Base-by-base conservation (phyloP, 2,888 invertebrate genomes). In the Rhogogaster chlorosoma region DNA sequence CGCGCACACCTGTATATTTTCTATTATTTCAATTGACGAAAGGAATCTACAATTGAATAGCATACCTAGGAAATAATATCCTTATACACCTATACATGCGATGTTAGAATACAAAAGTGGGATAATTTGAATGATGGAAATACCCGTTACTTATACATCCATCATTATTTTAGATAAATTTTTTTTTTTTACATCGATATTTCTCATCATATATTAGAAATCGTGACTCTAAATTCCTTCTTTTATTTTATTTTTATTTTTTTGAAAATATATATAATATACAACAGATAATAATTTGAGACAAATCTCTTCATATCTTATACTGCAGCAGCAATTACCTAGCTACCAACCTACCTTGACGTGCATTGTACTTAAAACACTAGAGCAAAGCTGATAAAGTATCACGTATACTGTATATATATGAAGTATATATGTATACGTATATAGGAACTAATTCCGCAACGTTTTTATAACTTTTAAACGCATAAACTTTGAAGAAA, bases 1-100 rank as follows among this genome's bases (percentile, higher is more conserved):
- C 53, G 26, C 6, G n/a, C 10, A 26, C 22, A 26, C 22, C 49
- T 61, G 2, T 61, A n/a, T 61, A 15, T 71, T 15, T 71, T 71
- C 71, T 71, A 71, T 71, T 71, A 71, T 71, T n/a, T 32, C 12
- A 26, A 12, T 71, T n/a, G 36, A 71, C 29, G 36, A 32, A 29
- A 71, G 38, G 38, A 38, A 71, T 71, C 71, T 71, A 38, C 71
- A 71, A 71, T 71, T 71, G 71, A 71, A 71, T 71, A 71, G 71
- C 29, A 38, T 38, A 71, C 36, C 71, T n/a, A 53, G 53, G 53
- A 53, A 53, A 53, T 53, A 53, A 53, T 53, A n/a, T 53, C 53
- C 53, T 53, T 53, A n/a, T 49, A 49, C n/a, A 53, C 53, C 1
- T 15, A n/a, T n/a, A 4, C 5, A 49, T n/a, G 7, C 45, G 45